Percentiles rank a stretch among this genome's conserved stretches.
Conservation (phyloP, 1,140 invertebrate genomes). For the Phenacoccus solenopsis region DNA sequence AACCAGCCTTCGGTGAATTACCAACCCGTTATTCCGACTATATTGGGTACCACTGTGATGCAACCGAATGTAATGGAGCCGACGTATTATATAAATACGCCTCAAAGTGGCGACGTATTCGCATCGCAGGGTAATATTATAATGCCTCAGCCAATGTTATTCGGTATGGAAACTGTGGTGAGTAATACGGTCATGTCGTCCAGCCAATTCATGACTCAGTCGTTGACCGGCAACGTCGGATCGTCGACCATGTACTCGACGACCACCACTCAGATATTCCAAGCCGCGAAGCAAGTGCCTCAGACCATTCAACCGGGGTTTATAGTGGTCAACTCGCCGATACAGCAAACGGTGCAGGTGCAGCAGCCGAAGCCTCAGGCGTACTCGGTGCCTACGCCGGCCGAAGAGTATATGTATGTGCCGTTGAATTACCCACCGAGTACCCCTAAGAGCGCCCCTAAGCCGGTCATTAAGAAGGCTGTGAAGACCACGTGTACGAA, state of each 20-base stretch:
- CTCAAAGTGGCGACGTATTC: not conserved
- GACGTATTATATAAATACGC: not conserved
- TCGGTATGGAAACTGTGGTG: slow-evolving; percentile 67
- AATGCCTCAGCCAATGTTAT: slow-evolving; percentile 58
- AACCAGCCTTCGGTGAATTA: slow-evolving; percentile 36
- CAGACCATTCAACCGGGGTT: not conserved
- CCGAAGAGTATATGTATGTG: not conserved
- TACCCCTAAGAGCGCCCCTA: not conserved
- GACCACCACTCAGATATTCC: slow-evolving; percentile 66
- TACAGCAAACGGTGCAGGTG: not conserved
- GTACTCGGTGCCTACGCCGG: not conserved
- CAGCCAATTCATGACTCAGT: slow-evolving; percentile 55
- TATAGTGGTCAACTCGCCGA: not conserved
- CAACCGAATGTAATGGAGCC: slow-evolving; percentile 43
- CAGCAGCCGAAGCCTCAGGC: not conserved
- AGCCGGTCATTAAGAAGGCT: too few relatives aligned
- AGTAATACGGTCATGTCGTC: slow-evolving; percentile 75
- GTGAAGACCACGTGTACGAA: too few relatives aligned
- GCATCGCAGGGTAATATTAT: slow-evolving; percentile 31
- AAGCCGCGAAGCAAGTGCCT: slow-evolving; percentile 59
- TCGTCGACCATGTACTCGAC: slow-evolving; percentile 64
- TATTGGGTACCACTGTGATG: slow-evolving; percentile 45
- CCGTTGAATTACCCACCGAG: not conserved
- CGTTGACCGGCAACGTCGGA: slow-evolving; percentile 33
- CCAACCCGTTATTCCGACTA: slow-evolving; percentile 37